Conservation (phyloP, 2,797 vertebrate genomes). For the Muscicapa comitata region DNA sequence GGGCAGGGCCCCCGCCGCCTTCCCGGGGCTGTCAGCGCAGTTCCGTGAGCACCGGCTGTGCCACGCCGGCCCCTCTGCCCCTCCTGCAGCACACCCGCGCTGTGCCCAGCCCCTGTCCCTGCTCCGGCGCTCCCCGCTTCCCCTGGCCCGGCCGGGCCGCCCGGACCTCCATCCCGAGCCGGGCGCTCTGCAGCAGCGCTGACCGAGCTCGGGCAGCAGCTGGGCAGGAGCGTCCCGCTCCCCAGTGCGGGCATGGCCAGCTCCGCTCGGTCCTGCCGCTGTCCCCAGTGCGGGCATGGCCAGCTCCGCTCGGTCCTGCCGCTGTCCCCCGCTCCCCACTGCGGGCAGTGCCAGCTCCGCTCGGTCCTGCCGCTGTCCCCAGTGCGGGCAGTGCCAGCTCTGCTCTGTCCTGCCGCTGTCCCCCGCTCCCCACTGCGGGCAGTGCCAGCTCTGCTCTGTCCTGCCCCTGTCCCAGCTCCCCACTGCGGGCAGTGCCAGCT, state of each 20-base stretch:
- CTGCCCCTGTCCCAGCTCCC: neutral
- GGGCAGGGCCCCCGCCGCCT: neutral
- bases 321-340: neutral
- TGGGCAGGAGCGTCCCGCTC: neutral
- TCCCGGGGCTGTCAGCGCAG: neutral
- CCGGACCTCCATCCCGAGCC: fast-evolving
- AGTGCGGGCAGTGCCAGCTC: too few species aligned
- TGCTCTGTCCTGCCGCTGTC: neutral
- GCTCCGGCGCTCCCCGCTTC: neutral
- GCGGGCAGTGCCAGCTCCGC: too few species aligned
- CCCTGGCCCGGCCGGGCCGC: neutral
- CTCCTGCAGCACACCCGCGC: neutral
- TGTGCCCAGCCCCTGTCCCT: neutral
- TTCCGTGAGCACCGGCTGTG: neutral
- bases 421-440: neutral
- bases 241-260: fast-evolving
- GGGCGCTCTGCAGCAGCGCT: neutral
- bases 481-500: too few species aligned
- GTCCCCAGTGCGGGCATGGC: neutral
- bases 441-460: too few species aligned
- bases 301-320: too few species aligned
- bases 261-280: neutral
- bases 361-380: neutral
- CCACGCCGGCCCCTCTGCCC: neutral
- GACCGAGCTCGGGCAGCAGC: neutral